Percentiles rank a stretch among this genome's conserved stretches.
Conservation (phyloP, 1,140 invertebrate genomes). For the Anagrus nilaparvatae region DNA sequence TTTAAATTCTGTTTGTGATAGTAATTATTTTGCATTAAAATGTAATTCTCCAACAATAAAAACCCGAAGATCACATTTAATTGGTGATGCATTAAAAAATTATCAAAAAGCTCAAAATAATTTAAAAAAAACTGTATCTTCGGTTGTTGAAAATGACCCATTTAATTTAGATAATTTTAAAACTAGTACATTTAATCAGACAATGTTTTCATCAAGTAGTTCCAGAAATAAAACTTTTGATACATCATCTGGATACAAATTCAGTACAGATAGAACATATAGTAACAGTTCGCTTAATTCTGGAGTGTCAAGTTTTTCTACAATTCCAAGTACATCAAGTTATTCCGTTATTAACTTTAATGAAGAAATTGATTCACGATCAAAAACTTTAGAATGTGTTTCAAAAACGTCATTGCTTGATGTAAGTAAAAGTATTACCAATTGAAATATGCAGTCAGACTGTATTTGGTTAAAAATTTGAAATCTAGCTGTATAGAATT, state of each 20-base stretch:
- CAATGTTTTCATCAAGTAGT: constrained; percentile 8
- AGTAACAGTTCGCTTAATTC: constrained; percentile 14
- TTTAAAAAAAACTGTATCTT: constrained; percentile 1
- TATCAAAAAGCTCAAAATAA: constrained; percentile 12
- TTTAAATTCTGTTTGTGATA: constrained; percentile 6
- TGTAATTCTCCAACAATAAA: constrained; percentile 3
- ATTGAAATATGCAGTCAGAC: too few species aligned
- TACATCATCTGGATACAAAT: constrained; percentile 19
- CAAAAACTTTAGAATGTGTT: constrained; percentile 7
- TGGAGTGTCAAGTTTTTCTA: constrained; percentile 16
- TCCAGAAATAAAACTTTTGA: constrained; percentile 18
- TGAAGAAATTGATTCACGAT: not conserved
- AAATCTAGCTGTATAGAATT: too few species aligned
- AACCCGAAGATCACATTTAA: constrained; percentile 23
- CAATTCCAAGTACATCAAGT: constrained; percentile 11
- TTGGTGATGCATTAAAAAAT: constrained; percentile 12
- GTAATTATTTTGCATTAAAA: not conserved
- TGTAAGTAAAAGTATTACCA: constrained; percentile 21
- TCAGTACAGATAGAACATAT: constrained; percentile 6
- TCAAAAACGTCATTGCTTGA: constrained; percentile 26
- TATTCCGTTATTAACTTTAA: constrained; percentile 17
- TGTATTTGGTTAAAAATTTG: too few species aligned
- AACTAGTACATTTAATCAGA: constrained; percentile 2
- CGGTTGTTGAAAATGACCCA: constrained; percentile 9
- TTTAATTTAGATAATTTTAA: constrained; percentile 21